Evolutionary conservation across 2,113 vertebrate genomes (phyloP), one percentile per base, ranked within the genome.

Genomic region (Gadus chalcogrammus): DNA sequence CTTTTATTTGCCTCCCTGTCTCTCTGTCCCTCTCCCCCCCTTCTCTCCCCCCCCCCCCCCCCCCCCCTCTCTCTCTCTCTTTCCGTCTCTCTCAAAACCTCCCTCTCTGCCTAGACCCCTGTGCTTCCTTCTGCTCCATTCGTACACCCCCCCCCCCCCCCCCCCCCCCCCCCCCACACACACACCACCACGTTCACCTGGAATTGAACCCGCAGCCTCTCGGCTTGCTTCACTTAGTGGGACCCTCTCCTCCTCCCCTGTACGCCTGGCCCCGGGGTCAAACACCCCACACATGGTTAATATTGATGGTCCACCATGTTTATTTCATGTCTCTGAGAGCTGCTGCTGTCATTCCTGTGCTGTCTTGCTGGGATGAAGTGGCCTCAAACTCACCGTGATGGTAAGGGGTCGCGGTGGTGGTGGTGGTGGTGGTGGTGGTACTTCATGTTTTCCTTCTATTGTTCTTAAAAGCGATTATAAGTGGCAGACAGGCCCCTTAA

Each of bases 401-500:
- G 0, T 13, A 58, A 3, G 42, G 42, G 12, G 42, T 31, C 31
- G 5, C 5, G 7, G 42, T 48, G 42, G 42, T 9, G 42, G 42
- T 48, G 42, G 42, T 9, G 42, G 42, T 9, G 42, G 38, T 42
- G 38, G 1, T 11, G 38, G 38, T 7, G 38, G 38, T 42, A 11
- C 42, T 48, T 48, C 31, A 13, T 48, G 42, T 48, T 48, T 48
- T 48, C 55, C 55, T 58, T 3, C 82, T 80, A 79, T 86, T 85
- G 82, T 89, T 82, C 80, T 82, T 79, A 81, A 87, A 83, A 83
- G 86, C 82, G 74, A 88, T 90, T 85, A 88, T 83, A 81, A 87
- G 82, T 84, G 84, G 82, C 86, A 90, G 85, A 88, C 82, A 77
- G 75, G 70, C 35, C 62, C 76, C 78, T 87, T 86, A 87, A 91